Conservation (phyloP, 2,888 invertebrate species). For the Eupithecia dodoneata region DNA sequence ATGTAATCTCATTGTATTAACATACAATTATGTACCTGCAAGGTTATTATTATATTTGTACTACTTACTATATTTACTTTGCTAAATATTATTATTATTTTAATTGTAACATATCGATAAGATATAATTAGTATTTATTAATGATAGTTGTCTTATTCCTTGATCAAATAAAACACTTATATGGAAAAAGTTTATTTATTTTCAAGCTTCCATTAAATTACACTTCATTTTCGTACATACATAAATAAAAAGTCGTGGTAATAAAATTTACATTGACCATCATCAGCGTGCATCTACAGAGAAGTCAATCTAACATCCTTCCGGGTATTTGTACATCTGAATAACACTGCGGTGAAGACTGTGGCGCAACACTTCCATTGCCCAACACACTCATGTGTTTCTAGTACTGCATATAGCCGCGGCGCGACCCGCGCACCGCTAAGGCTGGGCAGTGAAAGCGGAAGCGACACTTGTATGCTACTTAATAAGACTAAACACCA, state of each 20-base stretch:
- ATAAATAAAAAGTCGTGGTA: constrained; percentile 37
- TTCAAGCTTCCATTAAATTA: constrained; percentile 57
- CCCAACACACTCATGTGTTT: too few relatives aligned
- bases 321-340: too few relatives aligned
- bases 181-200: constrained; percentile 57
- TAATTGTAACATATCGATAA: not conserved
- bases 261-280: not conserved
- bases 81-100: not conserved
- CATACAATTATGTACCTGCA: not conserved
- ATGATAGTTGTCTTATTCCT: not conserved
- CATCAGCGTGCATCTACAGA: constrained; percentile 13
- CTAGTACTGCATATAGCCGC: too few relatives aligned
- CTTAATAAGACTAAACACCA: not conserved
- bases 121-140: not conserved
- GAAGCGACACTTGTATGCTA: too few relatives aligned
- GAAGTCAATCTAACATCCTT: not conserved
- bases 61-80: not conserved
- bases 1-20: not conserved
- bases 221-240: constrained; percentile 50
- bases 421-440: too few relatives aligned
- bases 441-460: too few relatives aligned
- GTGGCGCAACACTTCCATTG: too few relatives aligned
- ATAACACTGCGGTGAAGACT: too few relatives aligned
- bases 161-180: constrained; percentile 38
- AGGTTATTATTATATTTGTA: not conserved